Evolutionary conservation across 2,888 invertebrate species (phyloP).

Genomic region (Eudasyphora cyanicolor): DNA sequence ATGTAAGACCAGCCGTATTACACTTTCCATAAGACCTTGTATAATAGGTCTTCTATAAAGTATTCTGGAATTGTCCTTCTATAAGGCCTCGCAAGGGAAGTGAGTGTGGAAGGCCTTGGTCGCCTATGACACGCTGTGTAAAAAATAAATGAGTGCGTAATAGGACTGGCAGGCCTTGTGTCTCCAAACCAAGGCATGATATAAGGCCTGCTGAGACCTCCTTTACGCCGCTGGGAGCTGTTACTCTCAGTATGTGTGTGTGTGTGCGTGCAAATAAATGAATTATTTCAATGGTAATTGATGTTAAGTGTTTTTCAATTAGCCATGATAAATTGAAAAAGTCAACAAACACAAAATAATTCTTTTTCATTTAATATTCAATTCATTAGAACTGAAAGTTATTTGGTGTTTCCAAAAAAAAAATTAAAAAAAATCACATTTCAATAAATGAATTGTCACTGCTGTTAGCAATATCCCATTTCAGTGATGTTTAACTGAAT

Average conservation of each 20-base stretch:
- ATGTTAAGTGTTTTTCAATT: constrained; percentile 39
- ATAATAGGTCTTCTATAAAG: too few relatives aligned
- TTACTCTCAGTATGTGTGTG: background rate
- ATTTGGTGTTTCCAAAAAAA: background rate
- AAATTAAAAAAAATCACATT: background rate
- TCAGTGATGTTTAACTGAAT: background rate
- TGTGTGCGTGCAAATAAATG: constrained; percentile 42
- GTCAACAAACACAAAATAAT: background rate
- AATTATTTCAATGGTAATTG: constrained; percentile 43
- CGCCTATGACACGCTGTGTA: too few relatives aligned
- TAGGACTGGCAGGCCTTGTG: too few relatives aligned
- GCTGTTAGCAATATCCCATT: background rate
- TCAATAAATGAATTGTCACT: background rate
- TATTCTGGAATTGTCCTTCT: too few relatives aligned
- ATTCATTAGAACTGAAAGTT: background rate
- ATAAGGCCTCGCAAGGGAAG: too few relatives aligned
- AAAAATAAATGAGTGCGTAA: too few relatives aligned
- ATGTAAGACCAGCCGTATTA: too few relatives aligned
- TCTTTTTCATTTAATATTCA: background rate
- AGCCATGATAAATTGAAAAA: constrained; percentile 28
- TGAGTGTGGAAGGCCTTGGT: too few relatives aligned
- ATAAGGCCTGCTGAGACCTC: too few relatives aligned
- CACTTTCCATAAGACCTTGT: too few relatives aligned
- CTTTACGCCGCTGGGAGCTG: too few relatives aligned
- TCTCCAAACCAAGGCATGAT: too few relatives aligned